Evolutionary conservation across 2,113 vertebrate genomes (phyloP), one percentile per base, ranked within the genome.

Genomic region (Podocnemis expansa): DNA sequence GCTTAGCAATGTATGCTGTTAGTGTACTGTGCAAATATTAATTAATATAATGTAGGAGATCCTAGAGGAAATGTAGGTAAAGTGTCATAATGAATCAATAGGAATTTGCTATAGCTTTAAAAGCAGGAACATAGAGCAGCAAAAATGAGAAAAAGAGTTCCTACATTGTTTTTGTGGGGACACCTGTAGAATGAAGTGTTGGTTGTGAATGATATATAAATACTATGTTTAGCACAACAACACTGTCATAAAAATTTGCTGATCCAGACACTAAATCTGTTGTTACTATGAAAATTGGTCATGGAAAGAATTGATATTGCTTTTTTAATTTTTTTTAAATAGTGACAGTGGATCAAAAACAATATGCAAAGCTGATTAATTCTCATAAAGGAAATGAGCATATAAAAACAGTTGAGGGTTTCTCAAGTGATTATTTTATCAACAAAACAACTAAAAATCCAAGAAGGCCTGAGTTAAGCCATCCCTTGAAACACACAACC

Each of bases 281-380:
- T 89, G 90, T 93, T 90, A 86, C 79, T 41, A 51, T 0, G 0
- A 19, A 41, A 54, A 90, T 93, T 91, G 75, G 52, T 89, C 76
- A 91, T 79, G 79, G 34, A 78, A 90, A 78, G n/a, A 93, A 87
- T 31, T 54, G 22, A 43, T 75, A 24, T 45, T 43, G 21, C 19
- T 73, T 75, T 45, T 75, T 24, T 75, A 14, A 22, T 22, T 73
- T 91, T 12, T 75, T 81, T 85, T 21, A 38, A 11, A 87, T 90
- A 80, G 34, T 24, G 7, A 75, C 49, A 79, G 78, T 89, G 89
- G 55, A 86, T n/a, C 85, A 90, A 75, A 85, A 89, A 85, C 22
- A 83, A 89, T 91, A 88, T 81, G 73, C 86, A 96, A 90, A 93
- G 91, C 6, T 73, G 70, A 56, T 85, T 96, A n/a, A 87, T 90